Evolutionary conservation across 2,797 vertebrate species (phyloP).

Genomic region (Gambelia wislizenii): DNA sequence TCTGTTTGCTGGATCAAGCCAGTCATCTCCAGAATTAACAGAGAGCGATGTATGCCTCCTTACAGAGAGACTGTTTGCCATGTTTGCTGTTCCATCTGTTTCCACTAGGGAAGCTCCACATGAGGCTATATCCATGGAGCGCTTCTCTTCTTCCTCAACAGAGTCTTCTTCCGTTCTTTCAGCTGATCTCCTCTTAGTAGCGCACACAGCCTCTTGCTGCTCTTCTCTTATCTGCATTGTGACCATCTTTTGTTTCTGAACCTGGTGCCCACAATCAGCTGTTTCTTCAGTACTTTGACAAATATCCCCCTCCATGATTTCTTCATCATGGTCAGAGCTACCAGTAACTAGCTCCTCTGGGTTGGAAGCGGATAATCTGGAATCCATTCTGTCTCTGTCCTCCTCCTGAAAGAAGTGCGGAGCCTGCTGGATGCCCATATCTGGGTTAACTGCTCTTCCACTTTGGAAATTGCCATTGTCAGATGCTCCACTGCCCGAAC

Average conservation of each 20-base stretch:
- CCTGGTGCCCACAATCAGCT: accelerated
- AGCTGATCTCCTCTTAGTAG: too few relatives aligned
- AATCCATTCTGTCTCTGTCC: not conserved
- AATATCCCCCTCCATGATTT: not conserved
- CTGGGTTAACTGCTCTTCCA: not conserved
- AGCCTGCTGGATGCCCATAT: too few relatives aligned
- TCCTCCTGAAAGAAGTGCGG: not conserved
- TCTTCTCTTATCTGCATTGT: not conserved
- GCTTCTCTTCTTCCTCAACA: not conserved
- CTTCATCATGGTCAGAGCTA: not conserved
- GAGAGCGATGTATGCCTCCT: too few relatives aligned
- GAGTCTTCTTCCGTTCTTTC: not conserved
- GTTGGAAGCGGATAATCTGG: accelerated
- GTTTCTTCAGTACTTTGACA: not conserved
- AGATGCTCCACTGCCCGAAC: not conserved
- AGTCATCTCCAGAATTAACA: not conserved
- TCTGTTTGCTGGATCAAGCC: not conserved
- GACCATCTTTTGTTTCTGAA: not conserved
- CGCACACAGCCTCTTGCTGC: not conserved
- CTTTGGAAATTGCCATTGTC: not conserved
- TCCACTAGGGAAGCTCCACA: too few relatives aligned
- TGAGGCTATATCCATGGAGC: not conserved
- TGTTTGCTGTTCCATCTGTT: accelerated
- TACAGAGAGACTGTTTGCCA: accelerated
- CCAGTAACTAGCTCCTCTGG: too few relatives aligned